Conservation (phyloP, 2,113 vertebrate species). For the Gyps fulvus region DNA sequence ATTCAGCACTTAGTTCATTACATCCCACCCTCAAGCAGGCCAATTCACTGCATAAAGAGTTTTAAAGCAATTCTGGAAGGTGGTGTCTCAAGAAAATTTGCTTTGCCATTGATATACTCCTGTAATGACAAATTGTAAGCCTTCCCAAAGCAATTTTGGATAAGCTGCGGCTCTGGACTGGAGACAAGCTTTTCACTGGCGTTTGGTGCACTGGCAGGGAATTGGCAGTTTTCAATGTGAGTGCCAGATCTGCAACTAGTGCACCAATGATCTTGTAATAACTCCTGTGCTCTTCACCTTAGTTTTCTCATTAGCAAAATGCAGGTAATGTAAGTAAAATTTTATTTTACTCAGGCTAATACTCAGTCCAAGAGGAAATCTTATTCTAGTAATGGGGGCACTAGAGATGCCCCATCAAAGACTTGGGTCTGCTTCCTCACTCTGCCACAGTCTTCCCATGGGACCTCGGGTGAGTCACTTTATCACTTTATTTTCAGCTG, state of each 20-base stretch:
- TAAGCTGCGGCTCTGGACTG: neutral
- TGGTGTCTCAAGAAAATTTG: neutral
- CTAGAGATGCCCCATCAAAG: neutral
- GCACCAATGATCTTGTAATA: neutral
- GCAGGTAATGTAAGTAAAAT: neutral
- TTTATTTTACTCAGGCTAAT: neutral
- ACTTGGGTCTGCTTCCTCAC: neutral
- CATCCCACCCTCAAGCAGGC: neutral
- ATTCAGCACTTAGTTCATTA: neutral
- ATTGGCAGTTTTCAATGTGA: neutral
- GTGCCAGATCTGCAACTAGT: neutral
- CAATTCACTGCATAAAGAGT: neutral
- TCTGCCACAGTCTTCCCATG: neutral
- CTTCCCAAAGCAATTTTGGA: neutral
- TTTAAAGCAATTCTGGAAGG: neutral
- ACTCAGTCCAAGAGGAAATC: neutral
- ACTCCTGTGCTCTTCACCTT: neutral
- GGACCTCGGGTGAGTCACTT: neutral
- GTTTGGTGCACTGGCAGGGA: fast-evolving
- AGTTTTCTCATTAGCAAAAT: neutral
- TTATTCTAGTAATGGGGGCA: neutral
- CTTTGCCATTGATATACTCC: neutral
- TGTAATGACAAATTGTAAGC: neutral
- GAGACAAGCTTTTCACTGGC: neutral
- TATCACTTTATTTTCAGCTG: neutral